These are phyloP conservation scores for Eurytoma adleriae DNA, from an alignment of 2,888 invertebrate genomes.

Conservation along the genomic window DNA sequence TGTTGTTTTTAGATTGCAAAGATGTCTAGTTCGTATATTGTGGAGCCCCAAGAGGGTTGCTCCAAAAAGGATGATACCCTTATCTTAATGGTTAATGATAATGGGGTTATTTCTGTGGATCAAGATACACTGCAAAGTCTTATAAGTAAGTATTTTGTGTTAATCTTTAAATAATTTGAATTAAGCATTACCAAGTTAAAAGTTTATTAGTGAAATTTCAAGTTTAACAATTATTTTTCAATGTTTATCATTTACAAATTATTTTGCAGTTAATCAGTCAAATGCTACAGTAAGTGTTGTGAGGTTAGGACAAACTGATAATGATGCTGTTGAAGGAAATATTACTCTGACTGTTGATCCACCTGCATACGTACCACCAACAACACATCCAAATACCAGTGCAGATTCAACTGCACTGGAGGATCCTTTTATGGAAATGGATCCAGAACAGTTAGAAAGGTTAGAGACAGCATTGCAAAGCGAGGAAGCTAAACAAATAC, in stretches of 20 bases:
- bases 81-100: constrained; percentile 90
- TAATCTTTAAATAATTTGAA: background rate
- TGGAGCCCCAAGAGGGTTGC: constrained; percentile 69
- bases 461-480: constrained; percentile 78
- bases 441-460: constrained; percentile 77
- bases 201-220: background rate
- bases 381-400: constrained; percentile 52
- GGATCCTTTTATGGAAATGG: constrained; percentile 77
- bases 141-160: constrained; percentile 81
- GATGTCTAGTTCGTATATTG: constrained; percentile 73
- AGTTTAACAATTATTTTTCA: background rate
- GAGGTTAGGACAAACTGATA: constrained; percentile 70
- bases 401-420: constrained; percentile 65
- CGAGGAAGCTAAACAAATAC: constrained; percentile 78
- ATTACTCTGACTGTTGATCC: constrained; percentile 73
- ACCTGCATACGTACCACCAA: constrained; percentile 63
- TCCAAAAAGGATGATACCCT: constrained; percentile 82
- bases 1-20: constrained; percentile 58
- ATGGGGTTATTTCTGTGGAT: constrained; percentile 90
- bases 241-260: constrained; percentile 24
- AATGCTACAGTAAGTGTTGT: constrained; percentile 74
- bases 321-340: constrained; percentile 68
- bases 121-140: constrained; percentile 87
- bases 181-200: background rate
- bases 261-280: constrained; percentile 70